These are phyloP conservation scores for Glossosoma conforme DNA, from an alignment of 1,140 invertebrate genomes.

Conservation along the genomic window DNA sequence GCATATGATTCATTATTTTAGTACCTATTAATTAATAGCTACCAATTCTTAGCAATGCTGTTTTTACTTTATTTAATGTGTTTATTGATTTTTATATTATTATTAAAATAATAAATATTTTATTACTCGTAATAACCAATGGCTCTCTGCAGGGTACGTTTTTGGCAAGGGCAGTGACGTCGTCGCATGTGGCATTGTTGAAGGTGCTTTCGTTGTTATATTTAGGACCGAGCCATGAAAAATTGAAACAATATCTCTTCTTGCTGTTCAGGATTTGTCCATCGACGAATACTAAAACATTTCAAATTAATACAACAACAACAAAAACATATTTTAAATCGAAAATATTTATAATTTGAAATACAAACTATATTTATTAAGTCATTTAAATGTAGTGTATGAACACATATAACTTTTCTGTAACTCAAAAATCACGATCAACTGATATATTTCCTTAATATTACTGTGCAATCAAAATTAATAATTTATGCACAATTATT, in stretches of 20 bases:
- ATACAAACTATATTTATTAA: no score
- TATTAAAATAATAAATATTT: slow-evolving; percentile 3
- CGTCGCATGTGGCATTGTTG: slow-evolving; percentile 49
- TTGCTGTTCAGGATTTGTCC: slow-evolving; percentile 17
- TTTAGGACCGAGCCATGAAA: slow-evolving; percentile 52
- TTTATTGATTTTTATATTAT: slow-evolving; percentile 8
- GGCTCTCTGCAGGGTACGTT: slow-evolving; percentile 48
- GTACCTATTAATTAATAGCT: background rate
- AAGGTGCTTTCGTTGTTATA: slow-evolving; percentile 44
- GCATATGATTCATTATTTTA: no score
- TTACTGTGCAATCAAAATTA: no score
- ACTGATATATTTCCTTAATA: no score
- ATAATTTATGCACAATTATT: no score
- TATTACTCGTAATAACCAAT: slow-evolving; percentile 50
- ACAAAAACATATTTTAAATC: no score
- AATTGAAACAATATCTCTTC: slow-evolving; percentile 45
- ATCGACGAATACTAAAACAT: slow-evolving; percentile 21
- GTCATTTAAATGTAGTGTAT: no score
- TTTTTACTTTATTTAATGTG: background rate
- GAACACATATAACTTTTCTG: no score
- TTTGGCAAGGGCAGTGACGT: slow-evolving; percentile 42
- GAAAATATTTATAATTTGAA: no score
- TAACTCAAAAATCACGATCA: no score
- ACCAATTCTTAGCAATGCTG: background rate
- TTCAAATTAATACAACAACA: no score